Percentiles rank a stretch among this genome's conserved stretches.
Evolutionary conservation across 2,797 vertebrate genomes (phyloP).

Genomic region (Gymnodraco acuticeps): DNA sequence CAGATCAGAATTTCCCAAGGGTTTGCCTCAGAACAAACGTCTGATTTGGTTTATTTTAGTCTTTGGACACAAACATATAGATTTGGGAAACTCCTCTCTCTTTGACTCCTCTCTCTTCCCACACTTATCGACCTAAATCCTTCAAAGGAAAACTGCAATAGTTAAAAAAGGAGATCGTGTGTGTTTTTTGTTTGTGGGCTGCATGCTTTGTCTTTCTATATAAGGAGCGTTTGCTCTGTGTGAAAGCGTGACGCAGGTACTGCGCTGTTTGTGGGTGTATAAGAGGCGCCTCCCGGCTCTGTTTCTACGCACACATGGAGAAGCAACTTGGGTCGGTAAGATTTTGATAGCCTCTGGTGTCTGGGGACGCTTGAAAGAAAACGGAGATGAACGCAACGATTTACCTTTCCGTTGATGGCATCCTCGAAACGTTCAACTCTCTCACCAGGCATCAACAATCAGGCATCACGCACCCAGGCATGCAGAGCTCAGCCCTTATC

Average conservation of each 20-base stretch:
- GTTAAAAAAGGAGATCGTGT: not conserved
- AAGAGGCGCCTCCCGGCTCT: conserved; percentile 13
- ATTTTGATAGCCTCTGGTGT: conserved; percentile 37
- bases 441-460: conserved; percentile 53
- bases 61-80: not conserved
- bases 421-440: conserved; percentile 71
- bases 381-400: conserved; percentile 79
- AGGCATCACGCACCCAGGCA: conserved; percentile 33
- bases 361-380: conserved; percentile 40
- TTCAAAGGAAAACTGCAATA: conserved; percentile 22
- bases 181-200: not conserved
- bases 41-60: not conserved
- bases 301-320: conserved; percentile 43
- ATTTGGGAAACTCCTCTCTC: not conserved
- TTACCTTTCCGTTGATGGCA: conserved; percentile 77
- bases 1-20: not conserved
- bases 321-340: conserved; percentile 27
- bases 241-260: conserved; percentile 70
- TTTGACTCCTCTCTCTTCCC: not conserved
- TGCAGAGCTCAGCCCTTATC: conserved; percentile 27
- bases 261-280: conserved; percentile 48
- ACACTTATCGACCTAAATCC: conserved; percentile 9
- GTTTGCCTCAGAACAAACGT: not conserved
- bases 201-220: conserved; percentile 59
- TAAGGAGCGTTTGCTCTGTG: conserved; percentile 61